Percentiles rank a stretch among this genome's conserved stretches.
Conservation (phyloP, 2,797 vertebrate genomes). For the Lateolabrax maculatus region DNA sequence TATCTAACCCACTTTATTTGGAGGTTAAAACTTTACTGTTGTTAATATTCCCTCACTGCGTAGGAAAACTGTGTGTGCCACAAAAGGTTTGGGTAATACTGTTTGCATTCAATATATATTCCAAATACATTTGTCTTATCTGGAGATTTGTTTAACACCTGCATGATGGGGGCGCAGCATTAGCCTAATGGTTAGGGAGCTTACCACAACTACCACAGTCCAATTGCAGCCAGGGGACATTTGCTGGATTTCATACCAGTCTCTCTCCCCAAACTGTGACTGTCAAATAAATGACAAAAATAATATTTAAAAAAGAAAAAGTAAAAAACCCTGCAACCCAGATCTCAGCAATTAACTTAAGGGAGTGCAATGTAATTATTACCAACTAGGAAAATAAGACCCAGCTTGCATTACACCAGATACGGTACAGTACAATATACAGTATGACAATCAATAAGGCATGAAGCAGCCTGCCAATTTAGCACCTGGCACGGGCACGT, state of each 20-base stretch:
- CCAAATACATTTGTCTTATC: neutral
- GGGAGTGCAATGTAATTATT: neutral
- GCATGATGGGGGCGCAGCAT: neutral
- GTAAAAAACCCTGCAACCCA: too few relatives aligned
- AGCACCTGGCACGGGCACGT: neutral
- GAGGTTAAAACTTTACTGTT: constrained; percentile 7
- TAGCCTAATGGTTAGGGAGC: neutral
- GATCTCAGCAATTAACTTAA: constrained; percentile 3
- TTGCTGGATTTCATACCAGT: neutral
- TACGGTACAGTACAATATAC: too few relatives aligned
- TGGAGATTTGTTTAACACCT: neutral
- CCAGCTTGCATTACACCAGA: neutral
- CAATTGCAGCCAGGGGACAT: neutral
- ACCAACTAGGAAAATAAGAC: neutral
- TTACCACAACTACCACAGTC: neutral
- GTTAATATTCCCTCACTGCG: neutral
- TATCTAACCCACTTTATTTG: neutral
- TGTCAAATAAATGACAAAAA: neutral
- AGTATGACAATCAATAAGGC: neutral
- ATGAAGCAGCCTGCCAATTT: neutral
- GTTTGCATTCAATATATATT: constrained; percentile 3
- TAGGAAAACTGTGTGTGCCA: neutral
- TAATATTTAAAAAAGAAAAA: neutral
- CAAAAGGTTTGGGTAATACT: neutral
- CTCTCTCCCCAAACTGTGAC: neutral